phyloP scores from a whole-genome alignment of 30 jellyfish, hydroid and myxozoan genomes.

The Cassiopea xamachana region DNA sequence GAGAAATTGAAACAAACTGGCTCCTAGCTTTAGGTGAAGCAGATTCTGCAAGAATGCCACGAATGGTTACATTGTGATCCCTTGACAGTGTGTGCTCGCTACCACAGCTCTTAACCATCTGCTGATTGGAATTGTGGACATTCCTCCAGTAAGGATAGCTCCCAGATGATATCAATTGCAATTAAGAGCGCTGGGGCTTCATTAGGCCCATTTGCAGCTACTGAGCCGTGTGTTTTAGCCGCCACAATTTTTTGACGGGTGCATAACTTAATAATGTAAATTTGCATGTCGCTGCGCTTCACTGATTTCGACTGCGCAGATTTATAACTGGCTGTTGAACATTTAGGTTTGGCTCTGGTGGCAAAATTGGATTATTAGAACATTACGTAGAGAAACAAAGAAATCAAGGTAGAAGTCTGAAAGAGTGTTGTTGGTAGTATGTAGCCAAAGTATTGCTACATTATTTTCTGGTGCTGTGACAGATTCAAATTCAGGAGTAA shows the following conservation, averaged over 20 bases:
- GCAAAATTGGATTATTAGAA: constrained; percentile 38
- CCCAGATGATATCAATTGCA: neutral
- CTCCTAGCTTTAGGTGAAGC: too few species aligned
- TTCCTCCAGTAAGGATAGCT: neutral
- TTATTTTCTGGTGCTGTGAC: neutral
- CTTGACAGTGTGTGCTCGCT: too few species aligned
- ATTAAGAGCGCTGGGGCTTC: neutral
- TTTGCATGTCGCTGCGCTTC: constrained; percentile 70
- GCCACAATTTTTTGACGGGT: neutral
- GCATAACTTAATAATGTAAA: constrained; percentile 11
- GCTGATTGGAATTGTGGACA: too few species aligned
- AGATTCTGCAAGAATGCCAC: too few species aligned
- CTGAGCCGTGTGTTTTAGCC: constrained; percentile 12
- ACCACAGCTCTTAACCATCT: too few species aligned
- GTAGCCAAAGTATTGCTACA: neutral
- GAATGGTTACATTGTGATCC: too few species aligned
- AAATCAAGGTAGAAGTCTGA: neutral
- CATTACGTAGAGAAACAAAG: constrained; percentile 46
- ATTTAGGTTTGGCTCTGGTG: constrained; percentile 62
- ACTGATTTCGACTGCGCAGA: constrained; percentile 59
- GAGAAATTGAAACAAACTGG: too few species aligned
- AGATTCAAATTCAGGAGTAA: neutral
- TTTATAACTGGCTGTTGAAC: constrained; percentile 40
- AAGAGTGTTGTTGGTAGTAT: neutral
- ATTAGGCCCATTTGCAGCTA: neutral